Conservation (phyloP, 2,888 invertebrate genomes). For the Agrotis puta region DNA sequence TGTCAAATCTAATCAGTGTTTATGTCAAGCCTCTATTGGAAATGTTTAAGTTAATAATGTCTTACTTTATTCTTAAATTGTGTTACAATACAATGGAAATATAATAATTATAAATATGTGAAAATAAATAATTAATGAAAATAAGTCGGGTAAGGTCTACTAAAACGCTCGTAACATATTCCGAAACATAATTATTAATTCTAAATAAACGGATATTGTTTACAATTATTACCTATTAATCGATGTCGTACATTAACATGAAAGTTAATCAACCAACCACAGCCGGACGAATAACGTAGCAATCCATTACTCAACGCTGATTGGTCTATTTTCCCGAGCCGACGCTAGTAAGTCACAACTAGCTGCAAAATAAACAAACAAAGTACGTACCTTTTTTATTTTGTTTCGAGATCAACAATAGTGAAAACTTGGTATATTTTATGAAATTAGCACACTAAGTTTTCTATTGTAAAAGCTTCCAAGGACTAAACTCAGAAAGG, state of each 20-base stretch:
- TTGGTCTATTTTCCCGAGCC: conserved; percentile 43
- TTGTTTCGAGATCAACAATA: conserved; percentile 13
- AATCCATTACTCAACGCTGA: conserved; percentile 43
- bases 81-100: neutral
- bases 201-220: neutral
- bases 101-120: no score
- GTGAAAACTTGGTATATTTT: conserved; percentile 30
- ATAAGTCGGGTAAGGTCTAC: neutral
- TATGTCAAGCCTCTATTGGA: neutral
- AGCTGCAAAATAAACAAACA: conserved; percentile 14
- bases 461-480: conserved; percentile 27
- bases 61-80: neutral
- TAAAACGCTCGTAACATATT: neutral
- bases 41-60: neutral
- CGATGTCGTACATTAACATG: conserved; percentile 15
- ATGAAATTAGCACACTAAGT: conserved; percentile 36
- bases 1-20: conserved; percentile 23
- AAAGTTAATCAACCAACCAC: conserved; percentile 20
- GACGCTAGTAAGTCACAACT: conserved; percentile 19
- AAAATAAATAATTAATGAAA: neutral
- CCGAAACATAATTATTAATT: neutral
- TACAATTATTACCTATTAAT: neutral
- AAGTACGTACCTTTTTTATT: conserved; percentile 8
- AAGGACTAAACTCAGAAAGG: conserved; percentile 21
- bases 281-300: conserved; percentile 19